These are phyloP conservation scores for Aplysia californica DNA, from an alignment of 1,140 invertebrate species.

Conservation along the genomic window DNA sequence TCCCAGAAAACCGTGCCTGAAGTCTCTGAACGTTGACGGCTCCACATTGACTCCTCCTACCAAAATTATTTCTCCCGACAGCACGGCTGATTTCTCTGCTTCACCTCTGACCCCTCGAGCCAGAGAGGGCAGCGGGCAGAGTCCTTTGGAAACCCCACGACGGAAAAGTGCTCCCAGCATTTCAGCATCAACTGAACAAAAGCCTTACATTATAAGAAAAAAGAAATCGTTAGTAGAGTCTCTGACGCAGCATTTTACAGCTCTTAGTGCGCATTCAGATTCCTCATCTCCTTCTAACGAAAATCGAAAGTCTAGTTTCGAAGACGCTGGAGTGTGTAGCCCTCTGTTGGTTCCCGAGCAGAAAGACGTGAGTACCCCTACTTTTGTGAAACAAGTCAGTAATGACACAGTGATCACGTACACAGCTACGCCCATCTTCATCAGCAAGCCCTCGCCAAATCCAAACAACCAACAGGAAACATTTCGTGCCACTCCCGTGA, in stretches of 20 bases:
- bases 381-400: background rate
- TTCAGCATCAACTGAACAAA: background rate
- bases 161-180: background rate
- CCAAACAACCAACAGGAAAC: background rate
- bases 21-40: background rate
- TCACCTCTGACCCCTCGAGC: background rate
- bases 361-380: background rate
- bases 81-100: background rate
- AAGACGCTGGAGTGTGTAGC: background rate
- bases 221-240: background rate
- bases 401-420: background rate
- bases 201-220: background rate
- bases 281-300: too few species aligned
- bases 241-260: background rate
- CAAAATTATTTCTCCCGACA: background rate
- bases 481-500: background rate
- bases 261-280: background rate
- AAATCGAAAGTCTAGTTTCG: background rate
- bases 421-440: slow-evolving; percentile 15
- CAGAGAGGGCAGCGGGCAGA: background rate
- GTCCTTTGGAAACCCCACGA: background rate
- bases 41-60: background rate
- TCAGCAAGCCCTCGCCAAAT: background rate
- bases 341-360: background rate
- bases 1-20: background rate